phyloP scores from a whole-genome alignment of 2,797 vertebrate genomes.

The Pseudomugil gertrudae region DNA sequence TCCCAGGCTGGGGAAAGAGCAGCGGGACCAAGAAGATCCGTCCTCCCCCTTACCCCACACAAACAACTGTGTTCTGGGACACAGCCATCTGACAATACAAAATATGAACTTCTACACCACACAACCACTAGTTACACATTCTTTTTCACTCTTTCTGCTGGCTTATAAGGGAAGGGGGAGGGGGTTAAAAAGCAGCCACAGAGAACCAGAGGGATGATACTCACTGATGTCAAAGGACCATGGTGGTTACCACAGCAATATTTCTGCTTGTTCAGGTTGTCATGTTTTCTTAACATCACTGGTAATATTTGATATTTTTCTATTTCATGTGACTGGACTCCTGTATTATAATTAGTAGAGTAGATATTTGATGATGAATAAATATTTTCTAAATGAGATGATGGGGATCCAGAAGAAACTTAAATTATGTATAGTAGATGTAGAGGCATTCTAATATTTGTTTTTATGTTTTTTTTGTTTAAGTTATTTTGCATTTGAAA shows the following conservation, averaged over 20 bases:
- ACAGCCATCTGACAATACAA: constrained; percentile 90
- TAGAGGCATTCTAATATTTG: constrained; percentile 79
- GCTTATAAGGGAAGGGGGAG: constrained; percentile 38
- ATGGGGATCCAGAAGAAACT: constrained; percentile 77
- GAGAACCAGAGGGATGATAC: constrained; percentile 57
- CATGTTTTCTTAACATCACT: constrained; percentile 85
- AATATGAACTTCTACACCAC: constrained; percentile 47
- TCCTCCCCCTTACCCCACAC: constrained; percentile 94
- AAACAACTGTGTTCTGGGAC: constrained; percentile 98
- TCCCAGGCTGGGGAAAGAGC: constrained; percentile 91
- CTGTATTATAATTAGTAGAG: constrained; percentile 84
- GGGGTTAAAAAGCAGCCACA: constrained; percentile 46
- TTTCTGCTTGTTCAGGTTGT: constrained; percentile 84
- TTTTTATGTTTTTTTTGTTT: constrained; percentile 73
- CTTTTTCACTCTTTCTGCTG: constrained; percentile 28
- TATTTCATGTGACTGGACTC: constrained; percentile 84
- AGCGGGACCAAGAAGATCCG: constrained; percentile 91
- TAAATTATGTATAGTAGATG: constrained; percentile 82
- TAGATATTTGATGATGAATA: constrained; percentile 86
- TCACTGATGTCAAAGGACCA: constrained; percentile 78
- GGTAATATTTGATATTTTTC: constrained; percentile 89
- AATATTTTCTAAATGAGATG: constrained; percentile 87
- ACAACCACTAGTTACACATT: constrained; percentile 52
- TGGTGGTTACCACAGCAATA: constrained; percentile 85
- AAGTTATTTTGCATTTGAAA: constrained; percentile 77